These are phyloP conservation scores for Eclectus roratus DNA, from an alignment of 2,113 vertebrate species.

Conservation along the genomic window DNA sequence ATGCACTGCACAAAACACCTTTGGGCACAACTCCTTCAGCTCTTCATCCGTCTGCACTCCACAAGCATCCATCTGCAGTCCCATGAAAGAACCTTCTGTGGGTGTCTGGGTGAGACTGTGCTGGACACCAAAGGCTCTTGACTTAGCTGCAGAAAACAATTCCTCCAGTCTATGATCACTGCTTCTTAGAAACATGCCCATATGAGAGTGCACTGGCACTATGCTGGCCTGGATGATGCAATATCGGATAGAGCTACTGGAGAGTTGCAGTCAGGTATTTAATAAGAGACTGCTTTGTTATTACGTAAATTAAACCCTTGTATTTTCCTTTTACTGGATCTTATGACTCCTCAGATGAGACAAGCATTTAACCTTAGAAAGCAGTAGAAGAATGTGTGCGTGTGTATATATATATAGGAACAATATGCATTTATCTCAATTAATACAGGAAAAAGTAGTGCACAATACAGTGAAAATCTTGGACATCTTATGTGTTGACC, in stretches of 20 bases:
- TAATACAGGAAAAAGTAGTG: neutral
- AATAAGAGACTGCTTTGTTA: neutral
- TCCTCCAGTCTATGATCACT: neutral
- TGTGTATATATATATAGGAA: neutral
- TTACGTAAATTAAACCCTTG: neutral
- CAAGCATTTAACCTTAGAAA: neutral
- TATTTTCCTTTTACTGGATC: neutral
- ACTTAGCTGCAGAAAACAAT: neutral
- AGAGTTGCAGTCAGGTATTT: neutral
- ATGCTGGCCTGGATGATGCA: neutral
- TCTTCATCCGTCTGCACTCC: neutral
- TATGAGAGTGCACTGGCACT: neutral
- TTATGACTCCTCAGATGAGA: neutral
- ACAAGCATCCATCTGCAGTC: too few species aligned
- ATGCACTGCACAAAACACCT: accelerated
- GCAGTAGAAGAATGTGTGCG: neutral
- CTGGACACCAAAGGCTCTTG: neutral
- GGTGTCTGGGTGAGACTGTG: neutral
- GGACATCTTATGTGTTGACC: neutral
- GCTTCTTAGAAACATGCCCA: accelerated
- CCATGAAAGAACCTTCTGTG: neutral
- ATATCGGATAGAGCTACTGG: neutral
- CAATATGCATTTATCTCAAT: neutral
- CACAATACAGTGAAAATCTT: neutral
- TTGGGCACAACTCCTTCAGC: neutral